Percentiles rank a stretch among this genome's conserved stretches.
Conservation (phyloP, 2,113 vertebrate species). For the Mugil cephalus region DNA sequence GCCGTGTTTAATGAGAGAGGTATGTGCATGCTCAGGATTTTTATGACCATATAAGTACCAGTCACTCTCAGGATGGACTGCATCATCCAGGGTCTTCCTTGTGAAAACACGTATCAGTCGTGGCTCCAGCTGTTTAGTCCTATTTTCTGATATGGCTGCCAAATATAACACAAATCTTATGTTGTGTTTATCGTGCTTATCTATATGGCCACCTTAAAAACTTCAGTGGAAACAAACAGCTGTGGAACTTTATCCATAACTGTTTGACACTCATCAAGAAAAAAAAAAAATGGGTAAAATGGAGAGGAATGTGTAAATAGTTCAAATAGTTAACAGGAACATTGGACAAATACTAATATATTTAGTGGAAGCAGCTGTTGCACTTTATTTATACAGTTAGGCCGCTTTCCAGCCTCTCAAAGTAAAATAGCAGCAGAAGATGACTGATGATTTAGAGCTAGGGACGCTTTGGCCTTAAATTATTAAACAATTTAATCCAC, state of each 20-base stretch:
- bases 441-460: too few relatives aligned
- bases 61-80: conserved; percentile 68
- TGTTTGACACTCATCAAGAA: too few relatives aligned
- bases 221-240: neutral
- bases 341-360: too few relatives aligned
- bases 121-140: conserved; percentile 20
- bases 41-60: conserved; percentile 88
- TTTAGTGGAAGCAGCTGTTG: too few relatives aligned
- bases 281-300: too few relatives aligned
- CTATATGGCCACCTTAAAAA: conserved; percentile 4
- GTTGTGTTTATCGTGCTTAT: neutral
- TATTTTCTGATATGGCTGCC: conserved; percentile 13
- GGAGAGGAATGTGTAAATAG: too few relatives aligned
- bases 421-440: too few relatives aligned
- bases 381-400: too few relatives aligned
- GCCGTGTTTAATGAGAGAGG: conserved; percentile 83
- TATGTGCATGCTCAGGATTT: conserved; percentile 84
- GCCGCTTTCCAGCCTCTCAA: too few relatives aligned
- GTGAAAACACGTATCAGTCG: conserved; percentile 37
- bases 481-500: neutral
- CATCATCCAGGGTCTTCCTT: conserved; percentile 68
- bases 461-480: too few relatives aligned
- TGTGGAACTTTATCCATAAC: too few relatives aligned
- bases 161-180: neutral
- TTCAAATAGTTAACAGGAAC: too few relatives aligned